A percentile compares a stretch with the other conserved stretches of the same genome.
phyloP scores from a whole-genome alignment of 1,140 invertebrate species.

The Cydia fagiglandana region DNA sequence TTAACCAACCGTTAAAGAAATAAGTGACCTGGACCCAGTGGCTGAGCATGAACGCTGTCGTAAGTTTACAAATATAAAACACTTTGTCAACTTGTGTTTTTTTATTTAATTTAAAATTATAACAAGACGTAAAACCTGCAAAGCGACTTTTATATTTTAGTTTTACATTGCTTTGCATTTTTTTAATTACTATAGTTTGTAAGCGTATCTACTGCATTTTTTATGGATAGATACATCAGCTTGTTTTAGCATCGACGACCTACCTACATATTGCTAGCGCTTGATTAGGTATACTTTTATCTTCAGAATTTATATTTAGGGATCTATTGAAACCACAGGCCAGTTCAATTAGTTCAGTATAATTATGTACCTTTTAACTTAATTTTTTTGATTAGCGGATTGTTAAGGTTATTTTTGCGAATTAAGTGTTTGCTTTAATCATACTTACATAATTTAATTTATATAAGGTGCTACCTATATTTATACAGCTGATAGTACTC shows the following conservation, averaged over 20 bases:
- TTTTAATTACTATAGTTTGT: background rate
- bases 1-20: conserved; percentile 20
- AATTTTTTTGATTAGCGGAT: too few species aligned
- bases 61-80: conserved; percentile 14
- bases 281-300: too few species aligned
- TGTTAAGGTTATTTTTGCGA: too few species aligned
- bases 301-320: too few species aligned
- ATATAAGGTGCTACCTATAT: too few species aligned
- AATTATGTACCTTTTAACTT: too few species aligned
- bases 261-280: too few species aligned
- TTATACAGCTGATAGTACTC: too few species aligned
- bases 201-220: background rate
- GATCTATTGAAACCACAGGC: too few species aligned
- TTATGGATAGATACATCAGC: background rate
- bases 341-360: too few species aligned
- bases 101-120: background rate
- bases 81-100: background rate
- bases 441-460: too few species aligned
- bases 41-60: conserved; percentile 24
- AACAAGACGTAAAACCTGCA: background rate
- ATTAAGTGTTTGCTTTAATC: too few species aligned
- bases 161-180: background rate
- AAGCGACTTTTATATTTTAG: conserved; percentile 6
- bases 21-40: conserved; percentile 27
- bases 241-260: background rate